A percentile compares a stretch with the other conserved stretches of the same genome.
phyloP scores from a whole-genome alignment of 2,888 invertebrate genomes.

The Lucinisca nassula region DNA sequence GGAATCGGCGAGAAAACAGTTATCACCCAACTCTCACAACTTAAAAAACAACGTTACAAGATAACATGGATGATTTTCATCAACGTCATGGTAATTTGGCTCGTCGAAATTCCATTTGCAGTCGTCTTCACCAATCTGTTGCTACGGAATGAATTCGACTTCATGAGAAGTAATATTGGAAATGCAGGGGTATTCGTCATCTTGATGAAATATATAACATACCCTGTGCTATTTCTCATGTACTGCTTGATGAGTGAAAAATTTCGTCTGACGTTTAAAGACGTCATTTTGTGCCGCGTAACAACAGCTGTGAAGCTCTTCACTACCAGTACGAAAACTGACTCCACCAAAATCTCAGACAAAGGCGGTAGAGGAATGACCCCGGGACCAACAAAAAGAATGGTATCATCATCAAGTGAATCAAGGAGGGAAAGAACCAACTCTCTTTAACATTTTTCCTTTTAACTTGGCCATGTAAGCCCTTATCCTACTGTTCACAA shows the following conservation, averaged over 20 bases:
- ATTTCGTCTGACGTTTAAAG: constrained; percentile 46
- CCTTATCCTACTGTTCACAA: too few species aligned
- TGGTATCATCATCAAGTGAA: too few species aligned
- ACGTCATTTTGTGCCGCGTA: constrained; percentile 20
- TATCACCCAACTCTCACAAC: neutral
- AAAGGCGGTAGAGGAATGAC: too few species aligned
- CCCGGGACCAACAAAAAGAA: too few species aligned
- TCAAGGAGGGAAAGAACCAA: too few species aligned
- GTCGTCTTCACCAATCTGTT: constrained; percentile 48
- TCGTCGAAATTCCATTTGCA: constrained; percentile 65
- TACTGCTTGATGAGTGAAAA: constrained; percentile 60
- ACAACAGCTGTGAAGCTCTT: neutral
- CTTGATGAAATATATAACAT: constrained; percentile 58
- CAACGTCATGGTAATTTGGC: constrained; percentile 62
- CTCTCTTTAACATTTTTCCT: too few species aligned
- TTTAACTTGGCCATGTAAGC: too few species aligned
- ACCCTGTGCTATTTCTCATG: constrained; percentile 55
- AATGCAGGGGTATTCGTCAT: constrained; percentile 48
- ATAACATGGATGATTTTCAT: constrained; percentile 54
- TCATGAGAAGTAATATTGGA: constrained; percentile 49
- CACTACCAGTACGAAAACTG: too few species aligned
- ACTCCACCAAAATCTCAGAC: too few species aligned
- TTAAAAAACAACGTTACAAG: neutral
- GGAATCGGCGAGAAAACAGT: neutral
- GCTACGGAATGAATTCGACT: constrained; percentile 39